phyloP scores from a whole-genome alignment of 37 sponge, comb jelly and placozoan genomes.

The Aphrocallistes beatrix region DNA sequence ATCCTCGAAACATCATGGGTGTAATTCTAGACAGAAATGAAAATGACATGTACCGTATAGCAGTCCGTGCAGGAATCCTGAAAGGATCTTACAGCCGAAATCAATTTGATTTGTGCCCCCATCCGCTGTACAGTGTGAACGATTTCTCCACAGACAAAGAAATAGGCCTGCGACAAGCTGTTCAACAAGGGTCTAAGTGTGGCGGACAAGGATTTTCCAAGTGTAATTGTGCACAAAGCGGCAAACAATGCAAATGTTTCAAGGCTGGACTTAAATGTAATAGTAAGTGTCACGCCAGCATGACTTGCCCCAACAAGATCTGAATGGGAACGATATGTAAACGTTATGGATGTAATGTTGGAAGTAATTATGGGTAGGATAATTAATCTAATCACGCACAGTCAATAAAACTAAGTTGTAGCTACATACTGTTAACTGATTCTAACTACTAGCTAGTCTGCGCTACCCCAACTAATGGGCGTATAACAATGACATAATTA shows the following conservation, averaged over 20 bases:
- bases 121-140: neutral
- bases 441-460: too few species aligned
- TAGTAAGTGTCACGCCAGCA: neutral
- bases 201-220: neutral
- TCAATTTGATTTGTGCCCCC: neutral
- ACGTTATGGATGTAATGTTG: too few species aligned
- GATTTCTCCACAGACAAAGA: neutral
- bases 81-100: neutral
- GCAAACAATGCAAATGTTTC: neutral
- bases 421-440: too few species aligned
- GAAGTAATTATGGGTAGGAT: too few species aligned
- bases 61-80: neutral
- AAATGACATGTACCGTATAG: constrained; percentile 1
- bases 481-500: too few species aligned
- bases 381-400: too few species aligned
- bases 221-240: neutral
- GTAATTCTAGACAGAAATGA: neutral
- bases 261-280: neutral
- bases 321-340: neutral
- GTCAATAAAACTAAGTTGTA: too few species aligned
- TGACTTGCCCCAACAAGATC: neutral
- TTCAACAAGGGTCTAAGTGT: neutral
- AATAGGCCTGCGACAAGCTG: neutral
- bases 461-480: too few species aligned
- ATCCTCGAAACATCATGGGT: neutral